phyloP scores from a whole-genome alignment of 2,888 invertebrate genomes.

The Euplagia quadripunctaria region DNA sequence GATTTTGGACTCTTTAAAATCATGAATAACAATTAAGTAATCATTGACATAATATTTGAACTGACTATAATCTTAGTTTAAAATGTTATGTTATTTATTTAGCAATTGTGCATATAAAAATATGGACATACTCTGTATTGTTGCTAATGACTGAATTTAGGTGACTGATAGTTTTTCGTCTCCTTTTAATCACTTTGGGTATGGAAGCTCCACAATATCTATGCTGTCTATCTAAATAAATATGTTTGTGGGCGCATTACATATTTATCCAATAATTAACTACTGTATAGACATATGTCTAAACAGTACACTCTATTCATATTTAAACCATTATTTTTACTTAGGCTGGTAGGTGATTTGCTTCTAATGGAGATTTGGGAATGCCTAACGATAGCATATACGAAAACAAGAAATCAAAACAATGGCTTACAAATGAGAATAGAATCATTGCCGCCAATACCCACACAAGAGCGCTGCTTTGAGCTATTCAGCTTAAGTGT shows the following conservation, averaged over 20 bases:
- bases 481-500: conserved; percentile 74
- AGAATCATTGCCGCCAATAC: conserved; percentile 70
- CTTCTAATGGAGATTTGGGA: conserved; percentile 90
- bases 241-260: not conserved
- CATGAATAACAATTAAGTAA: no score
- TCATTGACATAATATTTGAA: no score
- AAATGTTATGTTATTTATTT: no score
- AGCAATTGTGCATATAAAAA: no score
- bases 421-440: conserved; percentile 68
- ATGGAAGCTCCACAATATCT: no score
- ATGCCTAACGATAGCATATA: conserved; percentile 73
- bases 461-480: conserved; percentile 66
- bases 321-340: not conserved
- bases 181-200: no score
- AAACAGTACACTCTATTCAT: not conserved
- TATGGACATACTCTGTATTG: no score
- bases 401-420: conserved; percentile 59
- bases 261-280: not conserved
- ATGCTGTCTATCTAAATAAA: not conserved
- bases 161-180: no score
- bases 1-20: no score
- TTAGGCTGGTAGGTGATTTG: conserved; percentile 85
- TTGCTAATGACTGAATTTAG: no score
- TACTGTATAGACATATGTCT: no score
- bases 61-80: no score